A percentile compares a stretch with the other conserved stretches of the same genome.
Conservation (phyloP, 2,113 vertebrate species). For the Sigmodon hispidus region DNA sequence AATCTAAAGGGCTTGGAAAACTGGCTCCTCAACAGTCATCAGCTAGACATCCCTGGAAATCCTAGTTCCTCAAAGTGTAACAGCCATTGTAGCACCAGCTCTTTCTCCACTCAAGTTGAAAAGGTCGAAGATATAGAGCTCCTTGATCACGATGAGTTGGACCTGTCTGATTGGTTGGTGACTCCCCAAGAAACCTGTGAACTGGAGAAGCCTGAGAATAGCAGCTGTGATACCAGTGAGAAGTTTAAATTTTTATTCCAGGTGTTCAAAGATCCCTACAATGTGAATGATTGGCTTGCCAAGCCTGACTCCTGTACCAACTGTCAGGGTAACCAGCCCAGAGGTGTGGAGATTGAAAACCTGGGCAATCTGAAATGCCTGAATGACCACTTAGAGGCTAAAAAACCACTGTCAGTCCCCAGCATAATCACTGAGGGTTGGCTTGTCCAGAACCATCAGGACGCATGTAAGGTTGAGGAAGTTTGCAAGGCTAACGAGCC, state of each 20-base stretch:
- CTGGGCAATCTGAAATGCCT: conserved; percentile 95
- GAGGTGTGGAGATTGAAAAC: conserved; percentile 95
- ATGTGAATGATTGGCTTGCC: conserved; percentile 90
- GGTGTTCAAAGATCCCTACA: conserved; percentile 90
- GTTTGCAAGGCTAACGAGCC: conserved; percentile 94
- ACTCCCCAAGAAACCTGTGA: conserved; percentile 73
- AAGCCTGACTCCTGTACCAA: conserved; percentile 88
- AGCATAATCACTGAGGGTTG: conserved; percentile 83
- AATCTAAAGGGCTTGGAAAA: conserved; percentile 91
- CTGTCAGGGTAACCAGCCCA: conserved; percentile 86
- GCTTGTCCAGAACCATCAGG: conserved; percentile 87
- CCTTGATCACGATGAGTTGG: conserved; percentile 83
- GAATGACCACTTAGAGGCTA: conserved; percentile 86
- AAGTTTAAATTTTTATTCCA: conserved; percentile 85
- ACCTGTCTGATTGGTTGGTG: conserved; percentile 91
- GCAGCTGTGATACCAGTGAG: conserved; percentile 74
- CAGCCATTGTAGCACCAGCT: conserved; percentile 78
- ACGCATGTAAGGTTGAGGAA: conserved; percentile 85
- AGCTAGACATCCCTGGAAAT: conserved; percentile 79
- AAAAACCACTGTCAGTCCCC: conserved; percentile 64
- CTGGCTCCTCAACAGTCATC: conserved; percentile 90
- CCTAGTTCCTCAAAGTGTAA: conserved; percentile 68
- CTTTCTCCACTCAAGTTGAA: conserved; percentile 87
- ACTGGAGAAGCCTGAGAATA: conserved; percentile 46
- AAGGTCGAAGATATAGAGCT: conserved; percentile 84